Base-by-base conservation (phyloP, 2,888 invertebrate genomes). In the Limenitis camilla region DNA sequence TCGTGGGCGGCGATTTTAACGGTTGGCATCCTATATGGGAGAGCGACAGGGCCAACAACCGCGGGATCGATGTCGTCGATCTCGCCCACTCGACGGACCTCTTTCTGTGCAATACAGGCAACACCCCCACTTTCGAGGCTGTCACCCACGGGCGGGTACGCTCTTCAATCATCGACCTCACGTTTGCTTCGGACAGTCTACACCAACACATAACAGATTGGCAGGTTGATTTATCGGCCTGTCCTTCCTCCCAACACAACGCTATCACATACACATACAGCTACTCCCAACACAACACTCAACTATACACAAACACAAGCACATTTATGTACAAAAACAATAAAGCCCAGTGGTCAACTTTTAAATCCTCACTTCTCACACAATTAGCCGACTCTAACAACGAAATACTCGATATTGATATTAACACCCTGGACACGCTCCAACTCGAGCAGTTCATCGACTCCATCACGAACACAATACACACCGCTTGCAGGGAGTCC, bases 21-120 rank as follows among this genome's bases (percentile, higher is more conserved):
- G 61, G 56, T 0, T 57, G 57, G 55, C 57, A 61, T n/a, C 50
- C 50, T 1, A 6, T 52, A 0, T 61, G 58, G 58, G 56, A 56
- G 0, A 48, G 53, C 39, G 39, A 3, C 4, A 9, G 5, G 1
- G 9, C 48, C 1, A 59, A 59, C 39, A 1, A 38, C 0, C 41
- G 59, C 0, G 59, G 59, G 1, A 30, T 27, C 2, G 52, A 41
- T 0, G 29, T 59, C 0, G 1, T 45, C 0, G 58, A 58, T 6
- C n/a, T 61, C 1, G 33, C 49, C 3, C 32, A 30, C 9, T 33
- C 29, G 5, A 36, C 46, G 3, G 41, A 49, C 32, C 10, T 59
- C 5, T 40, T 30, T 7, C 7, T 55, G 0, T 56, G 53, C 28
- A 61, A 59, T 11, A 9, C 7, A 4, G 58, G 61, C 9, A 11